phyloP scores from a whole-genome alignment of 2,113 vertebrate genomes.

The Anoplopoma fimbria region DNA sequence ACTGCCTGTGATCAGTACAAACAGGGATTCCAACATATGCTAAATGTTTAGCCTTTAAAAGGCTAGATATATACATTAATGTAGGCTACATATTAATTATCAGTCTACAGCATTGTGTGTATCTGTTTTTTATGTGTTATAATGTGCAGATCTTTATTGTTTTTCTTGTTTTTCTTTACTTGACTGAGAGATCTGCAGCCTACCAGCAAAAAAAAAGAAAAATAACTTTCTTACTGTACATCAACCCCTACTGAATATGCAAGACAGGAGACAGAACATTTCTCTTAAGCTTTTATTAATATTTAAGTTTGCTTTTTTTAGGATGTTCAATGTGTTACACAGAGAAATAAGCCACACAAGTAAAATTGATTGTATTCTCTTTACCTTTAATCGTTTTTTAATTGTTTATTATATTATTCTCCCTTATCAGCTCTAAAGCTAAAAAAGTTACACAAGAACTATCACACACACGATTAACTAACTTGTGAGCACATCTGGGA shows the following conservation, averaged over 20 bases:
- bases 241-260: background rate
- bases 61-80: no score
- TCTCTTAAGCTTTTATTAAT: slow-evolving; percentile 80
- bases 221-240: background rate
- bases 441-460: slow-evolving; percentile 84
- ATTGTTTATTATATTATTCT: slow-evolving; percentile 79
- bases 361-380: slow-evolving; percentile 78
- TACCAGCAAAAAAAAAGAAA: no score
- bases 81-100: no score
- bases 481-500: slow-evolving; percentile 80
- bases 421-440: slow-evolving; percentile 80
- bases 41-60: no score
- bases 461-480: slow-evolving; percentile 79
- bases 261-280: slow-evolving; percentile 31
- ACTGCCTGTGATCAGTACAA: background rate
- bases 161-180: background rate
- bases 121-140: background rate
- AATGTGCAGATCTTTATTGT: background rate
- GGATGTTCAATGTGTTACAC: slow-evolving; percentile 80
- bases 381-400: slow-evolving; percentile 59
- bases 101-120: no score
- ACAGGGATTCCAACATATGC: background rate
- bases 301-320: slow-evolving; percentile 73
- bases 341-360: slow-evolving; percentile 82
- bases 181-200: background rate